Base-by-base conservation (phyloP, 1,140 invertebrate species). In the Papilio aristodemus region DNA sequence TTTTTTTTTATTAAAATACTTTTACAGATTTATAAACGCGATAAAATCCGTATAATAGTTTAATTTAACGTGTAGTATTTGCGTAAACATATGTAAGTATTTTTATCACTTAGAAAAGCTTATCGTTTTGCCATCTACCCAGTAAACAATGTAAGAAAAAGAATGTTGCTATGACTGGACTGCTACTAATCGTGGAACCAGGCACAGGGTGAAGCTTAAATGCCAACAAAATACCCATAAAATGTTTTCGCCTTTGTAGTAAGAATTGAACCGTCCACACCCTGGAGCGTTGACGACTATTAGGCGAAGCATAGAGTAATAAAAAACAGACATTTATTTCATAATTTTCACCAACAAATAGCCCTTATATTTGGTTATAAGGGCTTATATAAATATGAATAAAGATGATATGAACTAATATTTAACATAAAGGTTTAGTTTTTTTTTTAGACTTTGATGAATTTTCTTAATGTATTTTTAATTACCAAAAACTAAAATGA, bases 221-320 rank as follows among this genome's bases (percentile, higher is more conserved):
- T 9, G 17, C 46, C 8, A 50, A 50, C 17, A 22, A 50, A 50
- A 50, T 50, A 22, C 17, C 46, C 19, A 50, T 50, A 50, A 50
- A 50, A 50, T 50, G 46, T 22, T 22, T 50, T 50, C 41, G 41
- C 46, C 19, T 50, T 2, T 19, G 19, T 50, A 22, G 11, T 50
- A 50, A 50, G 46, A 50, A 50, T 50, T 50, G 46, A 50, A 50
- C 19, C 46, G 46, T 50, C 46, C 46, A 19, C 46, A 13, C 46
- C 46, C 19, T 2, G 19, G 2, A 19, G 19, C 17, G 46, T 10
- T 50, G 46, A 50, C 46, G 46, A 50, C 17, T 50, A 19, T 46
- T 22, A 50, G 22, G 9, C 19, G 17, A 50, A 50, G 0, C 46
- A 50, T 22, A 50, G 46, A 50, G 46, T 50, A 50, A 50, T 50